Evolutionary conservation across 2,113 vertebrate species (phyloP).

Genomic region (Hippocampus zosterae): DNA sequence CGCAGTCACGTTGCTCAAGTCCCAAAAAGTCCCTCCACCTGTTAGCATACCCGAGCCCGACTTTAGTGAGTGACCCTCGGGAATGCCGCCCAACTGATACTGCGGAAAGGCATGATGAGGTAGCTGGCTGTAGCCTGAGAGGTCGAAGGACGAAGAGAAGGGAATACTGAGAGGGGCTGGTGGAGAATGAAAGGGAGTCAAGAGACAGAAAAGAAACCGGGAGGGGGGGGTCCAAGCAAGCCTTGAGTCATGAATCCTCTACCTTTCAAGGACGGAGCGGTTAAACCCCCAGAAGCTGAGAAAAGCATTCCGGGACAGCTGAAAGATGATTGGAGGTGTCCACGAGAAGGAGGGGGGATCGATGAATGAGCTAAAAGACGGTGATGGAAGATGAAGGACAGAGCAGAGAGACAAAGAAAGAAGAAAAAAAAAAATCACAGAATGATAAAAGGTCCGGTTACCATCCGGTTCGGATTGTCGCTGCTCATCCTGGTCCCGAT

Average conservation of each 20-base stretch:
- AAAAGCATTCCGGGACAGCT: constrained; percentile 67
- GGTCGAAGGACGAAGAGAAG: constrained; percentile 57
- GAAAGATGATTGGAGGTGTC: constrained; percentile 65
- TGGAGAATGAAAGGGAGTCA: too few species aligned
- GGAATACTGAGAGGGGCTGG: constrained; percentile 66
- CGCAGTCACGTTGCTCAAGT: constrained; percentile 46
- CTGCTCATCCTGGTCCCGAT: constrained; percentile 57
- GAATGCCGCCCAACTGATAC: constrained; percentile 47
- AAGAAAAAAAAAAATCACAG: neutral
- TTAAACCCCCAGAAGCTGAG: constrained; percentile 57
- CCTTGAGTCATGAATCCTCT: neutral
- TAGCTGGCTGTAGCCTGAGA: constrained; percentile 54
- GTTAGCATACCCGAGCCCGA: constrained; percentile 47
- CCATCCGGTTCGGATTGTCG: constrained; percentile 48
- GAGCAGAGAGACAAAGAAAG: constrained; percentile 8
- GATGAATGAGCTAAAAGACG: constrained; percentile 57
- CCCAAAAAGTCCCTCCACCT: constrained; percentile 63
- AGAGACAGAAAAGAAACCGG: too few species aligned
- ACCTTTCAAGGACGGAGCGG: constrained; percentile 35
- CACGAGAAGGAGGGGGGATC: constrained; percentile 46
- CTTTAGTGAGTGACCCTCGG: constrained; percentile 44
- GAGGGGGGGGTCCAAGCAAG: neutral
- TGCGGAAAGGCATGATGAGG: constrained; percentile 64
- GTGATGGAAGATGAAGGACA: constrained; percentile 43
- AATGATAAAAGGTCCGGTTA: constrained; percentile 21